These are phyloP conservation scores for Muscicapa comitata DNA, from an alignment of 2,797 vertebrate species.

Conservation along the genomic window DNA sequence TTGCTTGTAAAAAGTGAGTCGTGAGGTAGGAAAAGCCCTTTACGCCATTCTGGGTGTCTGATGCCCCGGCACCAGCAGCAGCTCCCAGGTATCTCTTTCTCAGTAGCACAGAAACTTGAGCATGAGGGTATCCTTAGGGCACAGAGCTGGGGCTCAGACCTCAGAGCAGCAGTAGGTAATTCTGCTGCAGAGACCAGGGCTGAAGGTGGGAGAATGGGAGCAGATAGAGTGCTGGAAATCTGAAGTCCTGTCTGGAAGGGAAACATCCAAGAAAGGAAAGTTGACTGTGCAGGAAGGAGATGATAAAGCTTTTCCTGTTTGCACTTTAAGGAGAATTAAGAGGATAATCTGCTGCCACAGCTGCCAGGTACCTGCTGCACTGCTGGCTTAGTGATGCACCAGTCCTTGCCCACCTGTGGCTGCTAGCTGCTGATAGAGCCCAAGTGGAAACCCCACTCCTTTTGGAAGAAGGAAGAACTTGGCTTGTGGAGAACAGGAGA, in stretches of 20 bases:
- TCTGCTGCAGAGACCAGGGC: not conserved
- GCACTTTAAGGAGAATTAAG: slow-evolving; percentile 33
- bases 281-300: not conserved
- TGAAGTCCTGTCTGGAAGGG: not conserved
- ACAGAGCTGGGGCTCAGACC: not conserved
- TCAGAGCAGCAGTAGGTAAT: not conserved
- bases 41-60: accelerated
- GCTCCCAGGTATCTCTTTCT: not conserved
- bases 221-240: not conserved
- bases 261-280: not conserved
- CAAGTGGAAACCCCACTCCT: not conserved
- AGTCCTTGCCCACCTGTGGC: not conserved
- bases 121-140: not conserved
- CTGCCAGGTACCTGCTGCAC: slow-evolving; percentile 1
- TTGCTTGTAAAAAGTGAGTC: not conserved
- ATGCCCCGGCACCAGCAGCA: not conserved
- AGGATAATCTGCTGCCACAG: slow-evolving; percentile 33
- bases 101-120: not conserved
- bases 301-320: slow-evolving; percentile 42
- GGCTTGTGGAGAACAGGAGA: not conserved
- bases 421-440: not conserved
- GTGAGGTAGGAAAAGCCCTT: not conserved
- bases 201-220: not conserved
- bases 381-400: not conserved
- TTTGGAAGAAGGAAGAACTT: not conserved